Evolutionary conservation across 1,140 invertebrate genomes (phyloP).

Genomic region (Idris sp.): DNA sequence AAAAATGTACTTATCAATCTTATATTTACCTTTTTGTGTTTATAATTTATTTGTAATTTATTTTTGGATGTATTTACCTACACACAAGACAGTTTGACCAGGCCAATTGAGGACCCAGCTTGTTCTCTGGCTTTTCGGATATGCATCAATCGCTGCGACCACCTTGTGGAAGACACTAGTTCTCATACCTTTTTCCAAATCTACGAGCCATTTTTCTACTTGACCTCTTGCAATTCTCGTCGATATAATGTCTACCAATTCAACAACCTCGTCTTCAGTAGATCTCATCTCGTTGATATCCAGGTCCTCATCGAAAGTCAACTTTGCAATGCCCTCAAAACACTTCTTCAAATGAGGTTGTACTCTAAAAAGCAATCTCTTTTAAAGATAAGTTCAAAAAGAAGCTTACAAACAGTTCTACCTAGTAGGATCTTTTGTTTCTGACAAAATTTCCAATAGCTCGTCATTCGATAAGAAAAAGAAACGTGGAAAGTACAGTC

Average conservation of each 20-base stretch:
- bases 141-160: conserved; percentile 82
- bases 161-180: conserved; percentile 87
- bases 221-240: conserved; percentile 92
- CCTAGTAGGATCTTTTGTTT: conserved; percentile 97
- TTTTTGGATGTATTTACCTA: conserved; percentile 78
- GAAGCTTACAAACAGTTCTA: too few relatives aligned
- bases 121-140: conserved; percentile 82
- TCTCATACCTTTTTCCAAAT: conserved; percentile 93
- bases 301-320: conserved; percentile 91
- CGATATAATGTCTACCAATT: conserved; percentile 87
- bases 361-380: conserved; percentile 80
- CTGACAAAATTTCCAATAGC: conserved; percentile 95
- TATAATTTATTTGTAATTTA: neutral
- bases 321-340: conserved; percentile 92
- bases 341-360: conserved; percentile 98
- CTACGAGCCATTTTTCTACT: conserved; percentile 97
- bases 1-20: too few relatives aligned
- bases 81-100: conserved; percentile 92
- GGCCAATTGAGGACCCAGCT: conserved; percentile 92
- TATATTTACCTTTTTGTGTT: too few relatives aligned
- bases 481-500: conserved; percentile 96
- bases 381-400: too few relatives aligned
- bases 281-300: conserved; percentile 94
- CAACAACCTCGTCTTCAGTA: conserved; percentile 91
- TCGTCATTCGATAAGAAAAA: conserved; percentile 99